Percentiles rank a stretch among this genome's conserved stretches.
phyloP scores from a whole-genome alignment of 2,113 vertebrate genomes.

The Monopterus albus region DNA sequence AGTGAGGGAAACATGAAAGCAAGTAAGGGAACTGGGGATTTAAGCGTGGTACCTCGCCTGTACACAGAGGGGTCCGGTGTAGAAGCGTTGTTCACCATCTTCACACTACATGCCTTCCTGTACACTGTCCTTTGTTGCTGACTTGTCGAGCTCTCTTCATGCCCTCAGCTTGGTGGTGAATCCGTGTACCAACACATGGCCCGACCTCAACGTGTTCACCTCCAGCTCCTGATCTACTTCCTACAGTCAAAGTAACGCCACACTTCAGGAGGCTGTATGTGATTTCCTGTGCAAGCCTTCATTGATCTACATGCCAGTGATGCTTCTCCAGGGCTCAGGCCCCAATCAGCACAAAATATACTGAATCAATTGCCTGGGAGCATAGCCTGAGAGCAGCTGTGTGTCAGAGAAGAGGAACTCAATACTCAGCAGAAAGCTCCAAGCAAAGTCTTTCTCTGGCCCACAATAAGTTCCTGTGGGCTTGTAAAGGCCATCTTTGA shows the following conservation, averaged over 20 bases:
- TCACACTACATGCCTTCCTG: neutral
- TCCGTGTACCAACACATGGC: neutral
- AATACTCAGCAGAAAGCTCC: constrained; percentile 43
- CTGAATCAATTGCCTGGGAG: constrained; percentile 65
- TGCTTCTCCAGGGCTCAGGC: constrained; percentile 9
- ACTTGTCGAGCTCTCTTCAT: neutral
- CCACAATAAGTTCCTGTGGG: constrained; percentile 42
- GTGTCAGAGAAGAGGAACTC: constrained; percentile 48
- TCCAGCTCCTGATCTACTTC: neutral
- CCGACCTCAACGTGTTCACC: constrained; percentile 15
- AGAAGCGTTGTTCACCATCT: constrained; percentile 3
- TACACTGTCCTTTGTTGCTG: too few species aligned
- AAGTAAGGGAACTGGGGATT: too few species aligned
- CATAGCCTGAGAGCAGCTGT: constrained; percentile 8
- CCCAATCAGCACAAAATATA: constrained; percentile 44
- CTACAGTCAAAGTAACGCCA: constrained; percentile 20
- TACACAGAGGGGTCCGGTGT: too few species aligned
- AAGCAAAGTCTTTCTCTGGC: constrained; percentile 36
- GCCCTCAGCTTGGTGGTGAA: neutral
- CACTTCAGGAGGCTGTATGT: constrained; percentile 9
- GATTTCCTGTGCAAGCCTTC: constrained; percentile 33
- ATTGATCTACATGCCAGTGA: constrained; percentile 60
- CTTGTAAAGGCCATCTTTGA: constrained; percentile 35
- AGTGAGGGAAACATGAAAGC: too few species aligned
- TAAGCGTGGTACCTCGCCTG: too few species aligned